Percentiles rank a stretch among this genome's conserved stretches.
Conservation (phyloP, 2,888 invertebrate species). For the Zygogramma bicolorata region DNA sequence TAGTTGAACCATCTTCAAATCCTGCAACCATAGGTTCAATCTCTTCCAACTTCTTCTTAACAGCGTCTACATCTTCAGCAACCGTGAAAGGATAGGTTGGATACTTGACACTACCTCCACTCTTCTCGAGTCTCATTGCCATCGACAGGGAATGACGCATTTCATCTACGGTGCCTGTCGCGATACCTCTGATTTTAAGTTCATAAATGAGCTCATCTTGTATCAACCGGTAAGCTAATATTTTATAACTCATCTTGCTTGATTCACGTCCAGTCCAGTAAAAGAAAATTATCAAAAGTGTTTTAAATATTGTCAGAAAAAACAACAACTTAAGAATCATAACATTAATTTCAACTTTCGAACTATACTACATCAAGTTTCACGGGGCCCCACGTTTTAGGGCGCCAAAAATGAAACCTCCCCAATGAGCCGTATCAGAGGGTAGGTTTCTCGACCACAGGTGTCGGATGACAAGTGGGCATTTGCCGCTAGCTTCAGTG, state of each 20-base stretch:
- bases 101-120: not conserved
- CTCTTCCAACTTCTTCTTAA: not conserved
- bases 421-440: not conserved
- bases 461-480: not conserved
- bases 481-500: not conserved
- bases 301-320: too few species aligned
- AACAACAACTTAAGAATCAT: too few species aligned
- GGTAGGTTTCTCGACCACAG: not conserved
- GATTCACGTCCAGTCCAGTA: too few species aligned
- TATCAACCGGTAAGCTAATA: not conserved
- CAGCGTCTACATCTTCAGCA: not conserved
- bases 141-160: not conserved
- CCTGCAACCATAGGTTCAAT: not conserved
- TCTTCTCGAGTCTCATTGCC: not conserved
- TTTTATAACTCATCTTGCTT: not conserved
- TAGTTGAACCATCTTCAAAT: not conserved
- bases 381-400: not conserved
- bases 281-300: too few species aligned
- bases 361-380: too few species aligned
- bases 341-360: too few species aligned
- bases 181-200: not conserved
- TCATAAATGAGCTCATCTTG: not conserved
- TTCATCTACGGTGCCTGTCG: not conserved
- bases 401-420: not conserved
- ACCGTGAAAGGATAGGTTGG: constrained; percentile 1